Conservation (phyloP, 2,113 vertebrate species). For the Zingel zingel region DNA sequence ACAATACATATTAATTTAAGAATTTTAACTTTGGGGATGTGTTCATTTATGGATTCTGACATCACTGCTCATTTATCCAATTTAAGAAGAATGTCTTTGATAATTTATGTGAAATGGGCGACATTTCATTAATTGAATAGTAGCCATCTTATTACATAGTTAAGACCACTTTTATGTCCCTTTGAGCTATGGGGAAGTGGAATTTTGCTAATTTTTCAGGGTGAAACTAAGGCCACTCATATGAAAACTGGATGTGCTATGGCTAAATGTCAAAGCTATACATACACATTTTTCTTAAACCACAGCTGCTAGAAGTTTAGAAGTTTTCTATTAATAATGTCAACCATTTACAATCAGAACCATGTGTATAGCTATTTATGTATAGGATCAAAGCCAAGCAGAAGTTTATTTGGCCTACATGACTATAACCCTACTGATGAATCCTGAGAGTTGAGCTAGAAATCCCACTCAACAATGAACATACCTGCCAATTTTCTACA, state of each 20-base stretch:
- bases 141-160: neutral
- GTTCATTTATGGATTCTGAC: conserved; percentile 24
- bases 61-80: conserved; percentile 5
- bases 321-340: neutral
- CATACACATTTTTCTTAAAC: neutral
- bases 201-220: conserved; percentile 12
- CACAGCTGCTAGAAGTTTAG: no score
- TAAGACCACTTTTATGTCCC: conserved; percentile 15
- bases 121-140: conserved; percentile 34
- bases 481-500: neutral
- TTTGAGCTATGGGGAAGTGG: neutral
- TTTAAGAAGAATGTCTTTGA: conserved; percentile 10
- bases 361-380: no score
- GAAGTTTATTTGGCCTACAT: neutral
- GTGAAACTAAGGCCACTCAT: neutral
- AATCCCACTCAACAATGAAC: neutral
- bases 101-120: conserved; percentile 27
- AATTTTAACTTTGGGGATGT: neutral
- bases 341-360: neutral
- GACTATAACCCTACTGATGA: neutral
- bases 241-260: conserved; percentile 6
- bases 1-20: neutral
- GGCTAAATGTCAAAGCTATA: neutral
- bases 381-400: neutral
- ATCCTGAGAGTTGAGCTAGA: neutral